phyloP scores from a whole-genome alignment of 2,888 invertebrate genomes.

The Amiota communis region DNA sequence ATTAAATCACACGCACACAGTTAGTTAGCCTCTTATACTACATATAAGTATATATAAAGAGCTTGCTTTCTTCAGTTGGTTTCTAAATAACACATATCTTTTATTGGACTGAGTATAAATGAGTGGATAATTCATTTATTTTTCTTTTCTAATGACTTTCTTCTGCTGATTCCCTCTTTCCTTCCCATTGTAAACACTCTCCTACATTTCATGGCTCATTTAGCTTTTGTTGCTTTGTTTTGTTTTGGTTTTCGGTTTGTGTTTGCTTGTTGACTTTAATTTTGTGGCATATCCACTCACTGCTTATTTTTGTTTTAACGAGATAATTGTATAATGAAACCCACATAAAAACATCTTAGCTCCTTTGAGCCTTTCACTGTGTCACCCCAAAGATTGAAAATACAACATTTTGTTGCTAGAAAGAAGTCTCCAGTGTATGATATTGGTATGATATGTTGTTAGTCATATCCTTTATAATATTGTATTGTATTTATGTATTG shows the following conservation, averaged over 20 bases:
- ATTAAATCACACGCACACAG: no score
- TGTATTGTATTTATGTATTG: background rate
- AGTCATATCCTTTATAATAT: constrained; percentile 50
- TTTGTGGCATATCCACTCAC: constrained; percentile 54
- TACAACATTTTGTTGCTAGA: no score
- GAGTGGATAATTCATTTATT: background rate
- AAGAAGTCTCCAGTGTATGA: background rate
- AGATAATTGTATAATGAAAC: constrained; percentile 70
- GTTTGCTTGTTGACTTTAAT: constrained; percentile 39
- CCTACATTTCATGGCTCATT: background rate
- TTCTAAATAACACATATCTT: no score
- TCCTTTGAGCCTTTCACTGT: no score
- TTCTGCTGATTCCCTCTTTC: background rate
- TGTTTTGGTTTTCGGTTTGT: constrained; percentile 47
- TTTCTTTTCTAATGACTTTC: constrained; percentile 7
- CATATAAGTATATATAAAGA: no score
- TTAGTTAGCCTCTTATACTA: no score
- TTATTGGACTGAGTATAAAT: no score
- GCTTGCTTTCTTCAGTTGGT: no score
- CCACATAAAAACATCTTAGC: constrained; percentile 51
- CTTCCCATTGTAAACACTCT: background rate
- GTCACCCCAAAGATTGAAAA: no score
- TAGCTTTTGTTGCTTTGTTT: background rate
- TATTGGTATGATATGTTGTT: constrained; percentile 29
- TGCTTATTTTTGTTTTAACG: constrained; percentile 62